A percentile compares a stretch with the other conserved stretches of the same genome.
phyloP scores from a whole-genome alignment of 2,888 invertebrate species.

The Drosophila atroscutellata region DNA sequence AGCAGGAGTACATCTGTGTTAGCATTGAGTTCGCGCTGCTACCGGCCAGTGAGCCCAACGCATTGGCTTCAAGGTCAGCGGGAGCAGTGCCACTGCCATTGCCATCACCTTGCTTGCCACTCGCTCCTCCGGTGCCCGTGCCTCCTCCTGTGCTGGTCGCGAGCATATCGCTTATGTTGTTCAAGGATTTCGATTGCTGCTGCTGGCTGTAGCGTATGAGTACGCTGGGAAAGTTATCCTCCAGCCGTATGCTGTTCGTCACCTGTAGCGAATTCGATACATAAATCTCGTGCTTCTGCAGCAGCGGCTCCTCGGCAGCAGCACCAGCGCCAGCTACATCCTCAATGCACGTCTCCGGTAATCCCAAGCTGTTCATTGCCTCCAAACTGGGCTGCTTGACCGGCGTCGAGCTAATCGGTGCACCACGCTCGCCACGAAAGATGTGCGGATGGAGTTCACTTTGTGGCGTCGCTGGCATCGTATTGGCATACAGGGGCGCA shows the following conservation, averaged over 20 bases:
- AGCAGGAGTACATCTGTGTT: constrained; percentile 59
- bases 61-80: constrained; percentile 3
- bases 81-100: constrained; percentile 1
- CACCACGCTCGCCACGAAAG: constrained; percentile 24
- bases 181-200: constrained; percentile 79
- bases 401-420: constrained; percentile 50
- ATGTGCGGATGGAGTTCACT: constrained; percentile 36
- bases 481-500: constrained; percentile 83
- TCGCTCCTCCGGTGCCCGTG: neutral
- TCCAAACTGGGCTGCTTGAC: constrained; percentile 71
- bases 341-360: constrained; percentile 58
- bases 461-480: constrained; percentile 51
- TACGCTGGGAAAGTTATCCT: constrained; percentile 73
- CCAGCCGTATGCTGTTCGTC: constrained; percentile 79
- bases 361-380: constrained; percentile 84
- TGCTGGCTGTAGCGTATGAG: constrained; percentile 71
- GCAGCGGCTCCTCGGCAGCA: constrained; percentile 62
- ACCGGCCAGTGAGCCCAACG: constrained; percentile 38
- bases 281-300: constrained; percentile 82
- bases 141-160: neutral
- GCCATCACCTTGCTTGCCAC: neutral
- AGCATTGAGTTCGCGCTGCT: constrained; percentile 54
- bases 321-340: neutral
- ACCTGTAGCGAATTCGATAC: constrained; percentile 84
- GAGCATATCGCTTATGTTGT: constrained; percentile 74